Conservation (phyloP, 1,140 invertebrate genomes). For the Pseudomyrmex flavicornis region DNA sequence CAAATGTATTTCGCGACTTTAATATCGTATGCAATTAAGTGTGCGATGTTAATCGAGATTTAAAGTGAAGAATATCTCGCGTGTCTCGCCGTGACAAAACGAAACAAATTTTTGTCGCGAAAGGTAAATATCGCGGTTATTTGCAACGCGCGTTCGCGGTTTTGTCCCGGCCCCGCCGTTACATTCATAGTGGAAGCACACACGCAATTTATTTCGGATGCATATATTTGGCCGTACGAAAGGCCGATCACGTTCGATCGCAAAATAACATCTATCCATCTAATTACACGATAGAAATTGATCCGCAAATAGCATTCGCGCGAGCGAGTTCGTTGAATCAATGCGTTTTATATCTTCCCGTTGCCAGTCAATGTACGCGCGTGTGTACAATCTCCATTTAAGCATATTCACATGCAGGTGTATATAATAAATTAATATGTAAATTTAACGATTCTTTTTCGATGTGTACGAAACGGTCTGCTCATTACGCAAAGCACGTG, state of each 20-base stretch:
- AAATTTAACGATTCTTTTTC: background rate
- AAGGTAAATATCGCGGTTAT: constrained; percentile 19
- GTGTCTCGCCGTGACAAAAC: constrained; percentile 2
- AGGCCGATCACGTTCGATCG: background rate
- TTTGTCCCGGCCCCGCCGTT: no score
- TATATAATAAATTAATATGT: constrained; percentile 3
- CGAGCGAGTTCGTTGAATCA: background rate
- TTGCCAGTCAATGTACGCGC: background rate
- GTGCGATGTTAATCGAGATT: constrained; percentile 24
- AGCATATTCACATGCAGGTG: background rate
- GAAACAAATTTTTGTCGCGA: background rate
- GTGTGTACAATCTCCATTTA: background rate
- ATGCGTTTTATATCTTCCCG: background rate
- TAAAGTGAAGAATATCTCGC: constrained; percentile 1
- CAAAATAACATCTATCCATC: constrained; percentile 10
- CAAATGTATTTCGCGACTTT: background rate
- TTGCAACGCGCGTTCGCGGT: background rate
- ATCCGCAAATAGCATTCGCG: background rate
- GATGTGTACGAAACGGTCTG: background rate
- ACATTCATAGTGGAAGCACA: constrained; percentile 3
- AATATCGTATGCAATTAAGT: background rate
- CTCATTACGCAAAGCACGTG: background rate
- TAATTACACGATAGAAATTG: constrained; percentile 29
- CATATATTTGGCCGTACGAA: background rate
- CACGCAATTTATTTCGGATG: constrained; percentile 13